Evolutionary conservation across 1,140 invertebrate genomes (phyloP), one percentile per base, ranked within the genome.

Genomic region (Camponotus vicinus): DNA sequence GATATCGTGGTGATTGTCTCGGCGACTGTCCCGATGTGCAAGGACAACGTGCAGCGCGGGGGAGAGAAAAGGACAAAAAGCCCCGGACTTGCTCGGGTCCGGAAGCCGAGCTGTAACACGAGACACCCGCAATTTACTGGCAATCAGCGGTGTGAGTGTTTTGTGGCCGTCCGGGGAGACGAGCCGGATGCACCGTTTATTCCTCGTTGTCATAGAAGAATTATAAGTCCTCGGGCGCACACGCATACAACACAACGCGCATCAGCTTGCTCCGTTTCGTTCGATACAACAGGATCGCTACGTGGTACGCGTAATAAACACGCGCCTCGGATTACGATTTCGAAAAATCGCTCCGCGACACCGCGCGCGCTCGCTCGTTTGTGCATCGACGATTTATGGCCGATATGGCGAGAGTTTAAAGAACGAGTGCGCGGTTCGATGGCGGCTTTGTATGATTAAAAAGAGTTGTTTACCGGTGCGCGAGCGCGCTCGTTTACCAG

Each of bases 61-160:
- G 15, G 21, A 45, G 37, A 71, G 75, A 52, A 40, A 34, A 59
- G 52, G 32, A 73, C 27, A 85, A 86, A 86, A 67, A 82, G 77
- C 34, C 37, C 15, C 71, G 85, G 76, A 91, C 32, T 86, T 63
- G 86, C 42, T 45, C 37, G 73, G 86, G 49, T 86, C 86, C 64
- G 88, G 86, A 88, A 87, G 89, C 91, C 49, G 49, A 52, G 88
- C 67, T 27, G 89, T 89, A 87, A 92, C 88, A 90, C 83, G 70
- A 34, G 86, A 85, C 86, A 75, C 9, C 52, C 75, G 92, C 92
- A 93, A 94, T 94, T 94, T 93, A 93, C 90, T 90, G 89, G 92
- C 92, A 93, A 94, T 93, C 93, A 93, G 85, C 89, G 87, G 88
- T 71, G 70, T 88, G 91, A 92, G 92, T 92, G 91, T 92, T 93